Percentiles rank a stretch among this genome's conserved stretches.
phyloP scores from a whole-genome alignment of 2,797 vertebrate species.

The Mionectes olivaceus region DNA sequence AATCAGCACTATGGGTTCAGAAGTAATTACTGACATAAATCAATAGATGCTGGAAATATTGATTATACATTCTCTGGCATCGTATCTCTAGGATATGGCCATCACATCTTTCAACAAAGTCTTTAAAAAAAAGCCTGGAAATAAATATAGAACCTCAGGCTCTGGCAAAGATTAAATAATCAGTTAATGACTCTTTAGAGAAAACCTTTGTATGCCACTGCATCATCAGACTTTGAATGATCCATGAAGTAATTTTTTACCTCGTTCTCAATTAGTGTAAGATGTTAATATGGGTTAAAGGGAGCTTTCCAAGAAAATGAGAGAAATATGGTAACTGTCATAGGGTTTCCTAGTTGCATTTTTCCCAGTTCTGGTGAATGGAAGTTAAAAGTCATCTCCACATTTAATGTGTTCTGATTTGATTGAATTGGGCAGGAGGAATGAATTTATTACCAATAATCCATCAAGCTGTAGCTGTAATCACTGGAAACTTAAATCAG shows the following conservation, averaged over 20 bases:
- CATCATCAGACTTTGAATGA: background rate
- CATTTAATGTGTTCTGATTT: constrained; percentile 47
- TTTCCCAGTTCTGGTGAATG: constrained; percentile 63
- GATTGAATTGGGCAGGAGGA: constrained; percentile 37
- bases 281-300: constrained; percentile 66
- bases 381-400: constrained; percentile 66
- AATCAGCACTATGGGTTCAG: constrained; percentile 61
- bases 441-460: constrained; percentile 9
- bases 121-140: constrained; percentile 19
- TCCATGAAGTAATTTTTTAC: constrained; percentile 34
- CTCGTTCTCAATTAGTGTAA: constrained; percentile 68
- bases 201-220: constrained; percentile 32
- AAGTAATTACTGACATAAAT: constrained; percentile 80
- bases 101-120: constrained; percentile 49
- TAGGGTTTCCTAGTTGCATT: constrained; percentile 57
- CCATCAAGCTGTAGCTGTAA: background rate
- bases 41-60: constrained; percentile 70
- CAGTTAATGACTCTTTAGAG: background rate
- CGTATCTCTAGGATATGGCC: constrained; percentile 4
- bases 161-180: constrained; percentile 18
- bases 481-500: background rate
- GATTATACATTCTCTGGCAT: constrained; percentile 75
- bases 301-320: constrained; percentile 65
- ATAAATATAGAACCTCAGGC: background rate
- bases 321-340: constrained; percentile 63